Evolutionary conservation across 2,888 invertebrate genomes (phyloP), one percentile per base, ranked within the genome.

Genomic region (Neoascia interrupta): DNA sequence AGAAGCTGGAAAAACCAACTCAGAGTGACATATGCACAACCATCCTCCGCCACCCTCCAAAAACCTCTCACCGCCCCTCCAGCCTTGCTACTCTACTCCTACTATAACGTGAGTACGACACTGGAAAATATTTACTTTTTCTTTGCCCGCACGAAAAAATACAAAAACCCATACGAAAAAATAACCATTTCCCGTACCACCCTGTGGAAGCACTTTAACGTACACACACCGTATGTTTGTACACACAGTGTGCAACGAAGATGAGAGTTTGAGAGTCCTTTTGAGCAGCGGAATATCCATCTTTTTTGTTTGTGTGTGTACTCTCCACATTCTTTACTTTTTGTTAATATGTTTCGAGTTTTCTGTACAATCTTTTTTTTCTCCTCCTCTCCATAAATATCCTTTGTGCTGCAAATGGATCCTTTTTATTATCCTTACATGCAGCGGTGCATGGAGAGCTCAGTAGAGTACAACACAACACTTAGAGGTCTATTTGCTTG

Each of bases 341-440:
- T 79, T 76, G 70, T 76, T 76, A 76, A 76, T 76, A 70, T 76
- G 72, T 76, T 76, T 70, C 64, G 76, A 72, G 70, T 53, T 76
- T 31, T 76, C 49, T 66, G 61, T 74, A 45, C 21, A 45, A 28
- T 19, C 36, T 18, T 26, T 45, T 11, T 47, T 28, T 64, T 56
- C 10, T 37, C n/a, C 36, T 34, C 15, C 11, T 39, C 61, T 61
- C 41, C 63, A 75, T 75, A 75, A 69, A 75, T 69, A 69, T 75
- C 63, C 58, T 76, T 76, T 76, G 75, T 76, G 31, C 41, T 63
- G 75, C 75, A 76, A 76, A 76, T 76, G 75, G 75, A 76, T 69
- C 43, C 56, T 56, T 75, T 68, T 61, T 69, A 69, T 63, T 75
- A 75, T 75, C 58, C 68, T 51, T 56, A 37, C 28, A 63, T 11